Evolutionary conservation across 2,797 vertebrate species (phyloP), one percentile per base, ranked within the genome.

Genomic region (Esox lucius): DNA sequence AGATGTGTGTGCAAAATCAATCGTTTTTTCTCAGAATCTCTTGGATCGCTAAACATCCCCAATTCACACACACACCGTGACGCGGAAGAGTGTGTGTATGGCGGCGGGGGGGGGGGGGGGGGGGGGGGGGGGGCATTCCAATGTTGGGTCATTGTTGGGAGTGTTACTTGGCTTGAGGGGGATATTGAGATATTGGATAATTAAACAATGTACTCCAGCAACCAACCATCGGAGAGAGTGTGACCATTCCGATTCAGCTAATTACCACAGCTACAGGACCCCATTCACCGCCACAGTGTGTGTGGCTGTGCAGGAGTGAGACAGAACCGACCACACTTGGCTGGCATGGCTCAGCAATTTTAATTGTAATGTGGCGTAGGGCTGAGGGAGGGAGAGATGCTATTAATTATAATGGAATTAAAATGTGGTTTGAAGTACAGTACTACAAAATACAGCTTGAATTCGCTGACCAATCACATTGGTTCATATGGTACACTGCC

Each of bases 151-250:
- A 0, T 9, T 4, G 22, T 67, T 68, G 56, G 75, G 72, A 35
- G 28, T 31, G 69, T 33, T 67, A 59, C 33, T 46, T 76, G 69
- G 73, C 70, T 75, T 73, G 33, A 75, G 67, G 69, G 73, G 79
- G 75, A 75, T 74, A 79, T 81, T 75, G 53, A 77, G 72, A 73
- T 67, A 9, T 26, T n/a, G n/a, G n/a, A 56, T 74, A 80, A 82
- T 78, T 75, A 28, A 80, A 69, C 51, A 59, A 48, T 26, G 49
- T 42, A 39, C 73, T 33, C 19, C 71, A 68, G 68, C 66, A 70
- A 51, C 71, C 16, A 46, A 39, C 62, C 9, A 24, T 24, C 11
- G n/a, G 53, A 61, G 56, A 12, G 56, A 62, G 65, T 59, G 72
- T 65, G 59, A 66, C 74, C 75, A 78, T 74, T 65, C 68, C 62